Evolutionary conservation across 2,113 vertebrate genomes (phyloP), one percentile per base, ranked within the genome.

Genomic region (Grus americana): DNA sequence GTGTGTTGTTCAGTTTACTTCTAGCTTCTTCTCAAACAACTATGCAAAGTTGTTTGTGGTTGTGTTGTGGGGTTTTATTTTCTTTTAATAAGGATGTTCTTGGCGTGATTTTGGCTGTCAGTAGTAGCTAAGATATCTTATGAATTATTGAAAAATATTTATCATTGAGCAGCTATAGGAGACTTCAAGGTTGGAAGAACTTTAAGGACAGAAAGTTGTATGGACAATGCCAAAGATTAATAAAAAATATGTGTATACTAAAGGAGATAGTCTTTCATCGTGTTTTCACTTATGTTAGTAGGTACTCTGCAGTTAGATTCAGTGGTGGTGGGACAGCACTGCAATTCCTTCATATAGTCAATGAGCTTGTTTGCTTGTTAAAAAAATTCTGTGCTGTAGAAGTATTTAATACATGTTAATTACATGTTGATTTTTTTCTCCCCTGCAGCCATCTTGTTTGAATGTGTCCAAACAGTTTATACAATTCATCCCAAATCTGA

Each of bases 391-490:
- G 50, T 86, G 20, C 12, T 65, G 5, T 47, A 2, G 38, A 88
- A 61, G 11, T 74, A 27, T 89, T 72, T 63, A 49, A 75, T 79
- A 13, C 19, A 24, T 2, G 10, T n/a, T 92, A 80, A 75, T 58
- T 85, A n/a, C n/a, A 32, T 94, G 73, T 62, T 63, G 44, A 38
- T 92, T 91, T 44, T 82, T 63, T 47, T 65, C 92, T 92, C 9
- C 29, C 14, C 26, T 5, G 3, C 98, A 99, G 99, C 99, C 66
- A 99, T 99, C 98, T 97, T 99, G 72, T 99, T 98, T 81, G 99
- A 99, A 96, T 99, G 99, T 97, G 99, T 99, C 40, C 99, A 99
- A 82, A 99, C 99, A 83, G 98, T 99, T 97, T 99, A 99, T 97
- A 99, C 99, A 36, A 98, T 99, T 97, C 97, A 99, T 95, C 99